phyloP scores from a whole-genome alignment of 1,140 invertebrate species.

The Zaprionus kolodkinae region DNA sequence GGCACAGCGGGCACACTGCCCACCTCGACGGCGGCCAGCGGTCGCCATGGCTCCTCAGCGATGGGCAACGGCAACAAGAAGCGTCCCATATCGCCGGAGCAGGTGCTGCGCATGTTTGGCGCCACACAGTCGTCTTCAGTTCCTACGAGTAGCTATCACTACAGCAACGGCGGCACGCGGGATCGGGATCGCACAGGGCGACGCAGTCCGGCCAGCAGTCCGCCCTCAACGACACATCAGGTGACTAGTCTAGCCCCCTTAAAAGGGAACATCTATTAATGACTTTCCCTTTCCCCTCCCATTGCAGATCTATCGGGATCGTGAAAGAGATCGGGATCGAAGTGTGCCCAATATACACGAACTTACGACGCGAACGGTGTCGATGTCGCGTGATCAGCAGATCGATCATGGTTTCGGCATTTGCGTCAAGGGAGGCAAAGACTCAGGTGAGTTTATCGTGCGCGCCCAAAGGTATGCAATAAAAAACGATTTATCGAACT shows the following conservation, averaged over 20 bases:
- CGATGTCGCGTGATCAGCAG: constrained; percentile 91
- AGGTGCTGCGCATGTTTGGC: constrained; percentile 89
- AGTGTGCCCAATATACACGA: constrained; percentile 89
- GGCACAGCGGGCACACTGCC: constrained; percentile 78
- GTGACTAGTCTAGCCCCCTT: constrained; percentile 59
- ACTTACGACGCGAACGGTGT: constrained; percentile 91
- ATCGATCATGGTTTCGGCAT: constrained; percentile 94
- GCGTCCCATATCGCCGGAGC: constrained; percentile 91
- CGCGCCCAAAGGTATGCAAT: neutral
- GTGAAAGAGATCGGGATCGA: constrained; percentile 82
- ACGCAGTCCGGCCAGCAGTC: constrained; percentile 90
- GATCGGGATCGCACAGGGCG: constrained; percentile 81
- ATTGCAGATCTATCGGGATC: constrained; percentile 77
- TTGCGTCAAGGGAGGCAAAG: constrained; percentile 94
- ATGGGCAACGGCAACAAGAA: constrained; percentile 86
- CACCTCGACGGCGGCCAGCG: constrained; percentile 77
- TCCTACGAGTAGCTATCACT: constrained; percentile 84
- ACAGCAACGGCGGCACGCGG: constrained; percentile 80
- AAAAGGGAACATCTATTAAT: too few relatives aligned
- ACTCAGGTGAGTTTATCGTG: constrained; percentile 87
- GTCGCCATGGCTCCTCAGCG: constrained; percentile 54
- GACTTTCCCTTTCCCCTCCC: neutral
- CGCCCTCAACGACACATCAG: constrained; percentile 89
- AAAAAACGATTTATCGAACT: neutral
- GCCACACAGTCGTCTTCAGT: constrained; percentile 84